Evolutionary conservation across 2,888 invertebrate species (phyloP), one percentile per base, ranked within the genome.

Genomic region (Tipula vernalis): DNA sequence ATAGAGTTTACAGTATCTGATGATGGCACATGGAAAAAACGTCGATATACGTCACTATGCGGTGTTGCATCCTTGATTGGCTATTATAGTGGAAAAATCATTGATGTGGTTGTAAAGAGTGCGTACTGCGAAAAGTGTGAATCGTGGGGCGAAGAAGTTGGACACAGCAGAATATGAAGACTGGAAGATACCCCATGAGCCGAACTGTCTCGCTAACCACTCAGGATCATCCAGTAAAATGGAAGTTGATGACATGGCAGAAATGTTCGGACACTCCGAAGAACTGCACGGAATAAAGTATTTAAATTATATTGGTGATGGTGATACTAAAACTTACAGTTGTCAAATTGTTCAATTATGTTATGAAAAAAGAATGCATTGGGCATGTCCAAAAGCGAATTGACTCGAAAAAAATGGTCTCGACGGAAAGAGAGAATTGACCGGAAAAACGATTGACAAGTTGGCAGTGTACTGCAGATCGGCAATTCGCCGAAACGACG

Each of bases 391-490:
- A 86, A 87, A 86, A 85, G 88, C 36, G 87, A 86, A 87, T 39
- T 87, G 12, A 12, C 12, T 6, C 6, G 12, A 44, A 44, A 6
- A 44, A 44, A 44, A 10, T 6, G 6, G 47, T 6, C 12, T 12
- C 86, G 90, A 90, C 87, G 89, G 89, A n/a, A 89, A 88, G 12
- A 90, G 89, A 87, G 88, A 89, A 86, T 28, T 12, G n/a, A 47
- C 47, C 47, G 90, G 89, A 89, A 89, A 88, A 88, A 89, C 89
- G 86, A 86, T 88, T 87, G 88, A 89, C 51, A 89, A 71, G 28
- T n/a, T n/a, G n/a, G n/a, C n/a, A n/a, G n/a, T n/a, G n/a, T n/a
- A n/a, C n/a, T n/a, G n/a, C n/a, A n/a, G n/a, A n/a, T n/a, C n/a
- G n/a, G n/a, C n/a, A n/a, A n/a, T n/a, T n/a, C n/a, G n/a, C n/a